Base-by-base conservation (phyloP, 2,113 vertebrate genomes). In the Condylura cristata region DNA sequence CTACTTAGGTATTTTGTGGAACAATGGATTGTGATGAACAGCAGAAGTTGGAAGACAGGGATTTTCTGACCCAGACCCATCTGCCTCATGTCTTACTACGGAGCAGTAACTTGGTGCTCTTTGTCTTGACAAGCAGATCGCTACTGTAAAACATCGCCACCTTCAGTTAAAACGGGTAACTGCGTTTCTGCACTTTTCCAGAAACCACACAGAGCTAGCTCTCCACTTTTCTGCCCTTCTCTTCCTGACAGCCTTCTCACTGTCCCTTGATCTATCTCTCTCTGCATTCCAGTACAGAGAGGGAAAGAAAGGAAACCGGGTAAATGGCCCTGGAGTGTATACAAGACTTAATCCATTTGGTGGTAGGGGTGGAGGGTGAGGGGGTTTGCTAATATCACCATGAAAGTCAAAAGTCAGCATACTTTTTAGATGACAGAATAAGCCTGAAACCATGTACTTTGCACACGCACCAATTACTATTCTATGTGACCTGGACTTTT, bases 91-190 rank as follows among this genome's bases (percentile, higher is more conserved):
- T 85, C 20, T 84, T 30, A 56, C 16, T 13, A 18, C 83, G 88
- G 48, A 87, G 30, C 68, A 5, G 6, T 71, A 8, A 44, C 39
- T 37, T 26, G 24, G 18, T 34, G 46, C 30, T 89, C 74, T 79
- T 80, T 95, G 93, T 84, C 41, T 37, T 30, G 30, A 53, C 18
- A 26, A 2, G 24, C 10, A 30, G 16, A 51, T 51, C 66, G 86
- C 37, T 63, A 11, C 89, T 96, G 93, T 82, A 68, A 93, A 96
- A 96, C 83, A 94, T 51, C 61, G 53, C 93, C 96, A 96, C 91
- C 96, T 96, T 91, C 96, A 96, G 95, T 92, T 80, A 71, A 7
- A 76, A 90, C 28, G 60, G 34, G 7, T 30, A 46, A 94, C 58
- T 34, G 2, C 66, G 41, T 68, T n/a, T 66, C 44, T 72, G 39